Percentiles rank a stretch among this genome's conserved stretches.
phyloP scores from a whole-genome alignment of 2,888 invertebrate species.

The Trachelus iudaicus region DNA sequence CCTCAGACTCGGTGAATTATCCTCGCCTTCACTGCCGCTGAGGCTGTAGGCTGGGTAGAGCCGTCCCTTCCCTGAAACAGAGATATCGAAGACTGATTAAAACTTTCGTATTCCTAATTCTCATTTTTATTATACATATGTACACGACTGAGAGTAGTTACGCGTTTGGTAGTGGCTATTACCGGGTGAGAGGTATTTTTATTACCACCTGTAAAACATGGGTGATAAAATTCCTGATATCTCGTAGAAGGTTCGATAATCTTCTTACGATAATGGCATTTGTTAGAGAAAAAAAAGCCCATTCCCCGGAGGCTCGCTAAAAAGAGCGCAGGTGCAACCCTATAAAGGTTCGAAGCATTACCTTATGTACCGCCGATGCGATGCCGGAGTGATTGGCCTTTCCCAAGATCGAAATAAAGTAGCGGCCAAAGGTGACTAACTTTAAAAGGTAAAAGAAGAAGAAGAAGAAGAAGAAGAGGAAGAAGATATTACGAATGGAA shows the following conservation, averaged over 20 bases:
- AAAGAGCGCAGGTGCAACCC: too few relatives aligned
- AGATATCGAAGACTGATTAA: not conserved
- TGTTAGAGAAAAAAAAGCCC: too few relatives aligned
- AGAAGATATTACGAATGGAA: constrained; percentile 7
- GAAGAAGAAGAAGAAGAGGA: not conserved
- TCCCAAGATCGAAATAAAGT: too few relatives aligned
- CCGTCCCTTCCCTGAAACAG: constrained; percentile 78
- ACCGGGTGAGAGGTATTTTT: constrained; percentile 22
- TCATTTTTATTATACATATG: too few relatives aligned
- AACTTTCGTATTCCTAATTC: too few relatives aligned
- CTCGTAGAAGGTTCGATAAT: constrained; percentile 28
- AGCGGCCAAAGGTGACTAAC: too few relatives aligned
- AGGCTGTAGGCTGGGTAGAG: constrained; percentile 85
- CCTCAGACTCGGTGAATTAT: constrained; percentile 61
- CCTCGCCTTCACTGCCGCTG: constrained; percentile 81
- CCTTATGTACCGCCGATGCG: too few relatives aligned
- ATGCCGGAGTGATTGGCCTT: too few relatives aligned
- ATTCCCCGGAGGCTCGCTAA: too few relatives aligned
- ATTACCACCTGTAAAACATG: constrained; percentile 26
- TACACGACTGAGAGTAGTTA: not conserved
- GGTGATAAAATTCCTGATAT: constrained; percentile 23
- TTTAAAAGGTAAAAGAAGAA: constrained; percentile 7
- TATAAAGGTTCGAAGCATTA: too few relatives aligned
- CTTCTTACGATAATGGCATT: constrained; percentile 15
- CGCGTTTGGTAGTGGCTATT: constrained; percentile 10